A percentile compares a stretch with the other conserved stretches of the same genome.
phyloP scores from a whole-genome alignment of 2,113 vertebrate species.

The Mixornis gularis region DNA sequence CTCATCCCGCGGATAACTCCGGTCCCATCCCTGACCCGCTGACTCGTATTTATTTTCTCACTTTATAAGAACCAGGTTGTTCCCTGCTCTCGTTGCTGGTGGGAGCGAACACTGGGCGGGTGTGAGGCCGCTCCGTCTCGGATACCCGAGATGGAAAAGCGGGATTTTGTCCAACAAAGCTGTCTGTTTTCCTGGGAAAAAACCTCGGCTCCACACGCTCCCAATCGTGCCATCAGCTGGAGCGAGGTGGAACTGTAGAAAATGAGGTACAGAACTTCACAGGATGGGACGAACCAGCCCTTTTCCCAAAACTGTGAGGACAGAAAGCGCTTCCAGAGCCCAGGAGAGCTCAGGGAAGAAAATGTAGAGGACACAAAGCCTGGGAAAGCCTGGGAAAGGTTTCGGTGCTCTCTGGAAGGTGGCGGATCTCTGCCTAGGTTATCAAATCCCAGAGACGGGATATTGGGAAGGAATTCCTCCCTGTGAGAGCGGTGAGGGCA shows the following conservation, averaged over 20 bases:
- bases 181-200: background rate
- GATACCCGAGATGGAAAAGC: background rate
- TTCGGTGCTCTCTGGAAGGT: background rate
- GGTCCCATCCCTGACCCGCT: background rate
- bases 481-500: accelerated
- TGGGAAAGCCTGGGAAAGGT: background rate
- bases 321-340: accelerated
- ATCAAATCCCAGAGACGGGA: background rate
- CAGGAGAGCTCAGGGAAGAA: background rate
- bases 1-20: background rate
- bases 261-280: background rate
- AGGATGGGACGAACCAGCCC: accelerated
- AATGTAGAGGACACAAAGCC: background rate
- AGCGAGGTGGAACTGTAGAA: background rate
- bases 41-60: constrained; percentile 8
- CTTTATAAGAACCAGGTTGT: constrained; percentile 36
- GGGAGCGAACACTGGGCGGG: background rate
- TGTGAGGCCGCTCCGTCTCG: background rate
- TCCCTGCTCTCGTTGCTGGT: background rate
- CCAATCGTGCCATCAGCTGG: constrained; percentile 15
- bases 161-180: background rate
- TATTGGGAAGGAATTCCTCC: background rate
- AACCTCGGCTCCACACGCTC: background rate
- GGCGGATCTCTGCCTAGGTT: background rate
- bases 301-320: background rate